Evolutionary conservation across 2,888 invertebrate genomes (phyloP), one percentile per base, ranked within the genome.

Genomic region (Parnassius mnemosyne): DNA sequence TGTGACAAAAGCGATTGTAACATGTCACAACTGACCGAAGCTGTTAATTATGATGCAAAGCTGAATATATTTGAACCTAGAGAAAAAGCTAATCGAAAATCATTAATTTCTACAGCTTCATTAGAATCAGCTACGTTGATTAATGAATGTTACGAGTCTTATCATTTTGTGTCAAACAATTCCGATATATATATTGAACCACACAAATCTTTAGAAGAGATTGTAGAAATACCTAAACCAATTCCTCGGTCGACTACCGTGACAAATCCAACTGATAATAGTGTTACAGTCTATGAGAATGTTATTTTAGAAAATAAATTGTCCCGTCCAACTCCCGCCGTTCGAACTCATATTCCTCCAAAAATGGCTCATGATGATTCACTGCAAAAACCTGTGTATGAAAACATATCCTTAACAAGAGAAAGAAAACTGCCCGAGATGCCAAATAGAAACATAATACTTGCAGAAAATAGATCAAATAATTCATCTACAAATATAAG

Each of bases 101-200:
- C 85, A 47, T 60, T 79, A 3, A 71, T 72, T 57, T 85, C 87
- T 10, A 79, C 78, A 55, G 63, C 69, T 34, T 83, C 82, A 2
- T 66, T 72, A 60, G 84, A 84, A 64, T 89, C 87, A 12, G 79
- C 79, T 47, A 77, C 80, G 66, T 78, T 83, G 54, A 75, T 87
- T 0, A 91, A 91, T 68, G 91, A 90, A 69, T 90, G 87, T 67
- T 91, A 91, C 66, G 91, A 90, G 69, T 80, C 89, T 1, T 90
- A 84, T 66, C 85, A 87, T 55, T 84, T 85, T 70, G 67, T 74
- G 5, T 66, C 57, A 20, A 64, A 65, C 63, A 63, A 51, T 60
- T 53, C 53, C 43, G 53, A 20, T 47, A 50, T n/a, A 46, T 60
- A 16, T 47, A 58, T 25, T 49, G 65, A 57, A 60, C 65, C 69